Evolutionary conservation across 2,113 vertebrate species (phyloP).

Genomic region (Gambusia affinis): DNA sequence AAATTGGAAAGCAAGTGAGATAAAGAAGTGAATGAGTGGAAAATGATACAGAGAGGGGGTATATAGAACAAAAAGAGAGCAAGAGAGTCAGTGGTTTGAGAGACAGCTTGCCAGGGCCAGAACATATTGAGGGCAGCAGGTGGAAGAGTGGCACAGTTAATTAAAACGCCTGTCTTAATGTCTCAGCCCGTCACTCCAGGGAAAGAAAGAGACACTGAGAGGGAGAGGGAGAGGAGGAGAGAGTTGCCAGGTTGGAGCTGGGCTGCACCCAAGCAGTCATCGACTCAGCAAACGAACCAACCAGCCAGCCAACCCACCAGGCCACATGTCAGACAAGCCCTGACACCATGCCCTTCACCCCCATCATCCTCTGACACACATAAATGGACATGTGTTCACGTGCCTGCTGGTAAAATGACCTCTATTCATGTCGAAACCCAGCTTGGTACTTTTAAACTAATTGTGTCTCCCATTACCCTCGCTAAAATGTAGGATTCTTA

Average conservation of each 20-base stretch:
- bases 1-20: constrained; percentile 51
- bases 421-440: constrained; percentile 15
- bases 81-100: constrained; percentile 62
- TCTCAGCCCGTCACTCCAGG: constrained; percentile 77
- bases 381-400: constrained; percentile 17
- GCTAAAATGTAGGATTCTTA: constrained; percentile 10
- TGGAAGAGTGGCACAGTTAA: constrained; percentile 81
- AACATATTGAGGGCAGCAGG: constrained; percentile 82
- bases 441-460: constrained; percentile 3
- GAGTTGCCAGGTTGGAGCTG: constrained; percentile 69
- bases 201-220: constrained; percentile 46
- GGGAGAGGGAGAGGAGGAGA: constrained; percentile 48
- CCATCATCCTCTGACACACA: constrained; percentile 43
- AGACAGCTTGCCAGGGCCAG: constrained; percentile 78
- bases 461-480: not conserved
- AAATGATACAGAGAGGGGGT: constrained; percentile 38
- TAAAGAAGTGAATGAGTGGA: constrained; percentile 24
- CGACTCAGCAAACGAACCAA: constrained; percentile 60
- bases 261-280: constrained; percentile 68
- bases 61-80: constrained; percentile 61
- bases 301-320: constrained; percentile 68
- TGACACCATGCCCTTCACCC: constrained; percentile 73
- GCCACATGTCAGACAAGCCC: constrained; percentile 79
- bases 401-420: constrained; percentile 5
- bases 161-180: constrained; percentile 81